Base-by-base conservation (phyloP, 2,888 invertebrate species). In the Drosophila pseudotakahashii region DNA sequence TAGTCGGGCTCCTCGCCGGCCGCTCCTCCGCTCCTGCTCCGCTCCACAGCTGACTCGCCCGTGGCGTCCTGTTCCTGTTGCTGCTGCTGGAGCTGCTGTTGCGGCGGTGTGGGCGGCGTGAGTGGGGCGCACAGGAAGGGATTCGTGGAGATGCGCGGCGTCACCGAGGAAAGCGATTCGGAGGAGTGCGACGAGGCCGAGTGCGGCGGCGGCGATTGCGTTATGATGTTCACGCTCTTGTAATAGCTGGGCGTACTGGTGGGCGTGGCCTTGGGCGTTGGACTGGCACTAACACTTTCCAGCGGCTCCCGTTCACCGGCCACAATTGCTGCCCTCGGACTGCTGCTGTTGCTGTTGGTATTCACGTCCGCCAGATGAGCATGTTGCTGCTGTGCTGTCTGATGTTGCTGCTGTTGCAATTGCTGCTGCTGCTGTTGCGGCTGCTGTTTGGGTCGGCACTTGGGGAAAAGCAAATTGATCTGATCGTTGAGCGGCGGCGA, bases 401-500 rank as follows among this genome's bases (percentile, higher is more conserved):
- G 73, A n/a, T 50, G 60, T n/a, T 42, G 16, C 7, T 73, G 75
- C 7, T 67, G 70, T 6, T 72, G 77, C 0, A 73, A 80, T 36
- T 73, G 73, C 7, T 67, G 70, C 7, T 72, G 77, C 0, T 75
- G 79, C 37, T 73, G 73, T 26, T 61, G 70, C 11, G 75, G 66
- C 16, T 69, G 75, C 41, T 93, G 93, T 90, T 94, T 94, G 81
- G 96, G 96, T 89, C 96, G 94, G 93, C 97, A 97, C 95, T 97
- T 97, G 89, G 96, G 96, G 93, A 97, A 97, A 90, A 97, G 94
- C 92, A 95, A 94, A 91, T 96, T 96, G 93, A 97, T 96, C 93
- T 95, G 95, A 93, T 96, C 96, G 93, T 88, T 91, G 19, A 93
- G 93, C 89, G 92, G 93, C 41, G 92, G 93, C 91, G 92, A 93